Percentiles rank a stretch among this genome's conserved stretches.
These are phyloP conservation scores for Chironomus tentans DNA, from an alignment of 2,888 invertebrate species.

Conservation along the genomic window DNA sequence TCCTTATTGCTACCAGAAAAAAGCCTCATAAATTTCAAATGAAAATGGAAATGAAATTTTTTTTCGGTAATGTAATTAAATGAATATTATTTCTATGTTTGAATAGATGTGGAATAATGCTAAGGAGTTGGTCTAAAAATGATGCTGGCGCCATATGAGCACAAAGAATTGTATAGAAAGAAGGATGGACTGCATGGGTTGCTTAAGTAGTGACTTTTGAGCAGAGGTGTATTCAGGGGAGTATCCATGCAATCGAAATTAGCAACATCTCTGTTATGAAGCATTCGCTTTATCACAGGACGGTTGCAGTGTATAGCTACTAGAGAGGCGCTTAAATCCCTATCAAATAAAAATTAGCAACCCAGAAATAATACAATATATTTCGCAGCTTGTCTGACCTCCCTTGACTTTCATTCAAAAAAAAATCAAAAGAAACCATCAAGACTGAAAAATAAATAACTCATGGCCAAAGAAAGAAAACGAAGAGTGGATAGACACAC, in stretches of 20 bases:
- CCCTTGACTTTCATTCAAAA: background rate
- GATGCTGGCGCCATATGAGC: background rate
- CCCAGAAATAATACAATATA: background rate
- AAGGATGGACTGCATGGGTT: background rate
- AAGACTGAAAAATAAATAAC: no score
- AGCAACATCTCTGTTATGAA: no score
- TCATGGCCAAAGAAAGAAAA: no score
- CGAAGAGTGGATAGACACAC: no score
- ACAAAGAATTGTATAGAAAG: background rate
- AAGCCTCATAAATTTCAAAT: background rate
- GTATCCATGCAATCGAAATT: no score
- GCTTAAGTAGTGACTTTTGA: no score
- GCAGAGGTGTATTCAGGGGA: no score
- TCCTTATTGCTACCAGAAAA: background rate
- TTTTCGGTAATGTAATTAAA: background rate
- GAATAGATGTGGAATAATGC: background rate
- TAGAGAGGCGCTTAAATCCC: no score
- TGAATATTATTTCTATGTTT: background rate
- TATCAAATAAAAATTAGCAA: no score
- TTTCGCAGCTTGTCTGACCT: background rate
- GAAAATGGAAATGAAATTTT: background rate
- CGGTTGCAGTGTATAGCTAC: no score
- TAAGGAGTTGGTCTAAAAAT: background rate
- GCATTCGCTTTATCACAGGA: no score
- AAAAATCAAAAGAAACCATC: no score